Conservation (phyloP, 2,113 vertebrate genomes). For the Lipotes vexillifer region DNA sequence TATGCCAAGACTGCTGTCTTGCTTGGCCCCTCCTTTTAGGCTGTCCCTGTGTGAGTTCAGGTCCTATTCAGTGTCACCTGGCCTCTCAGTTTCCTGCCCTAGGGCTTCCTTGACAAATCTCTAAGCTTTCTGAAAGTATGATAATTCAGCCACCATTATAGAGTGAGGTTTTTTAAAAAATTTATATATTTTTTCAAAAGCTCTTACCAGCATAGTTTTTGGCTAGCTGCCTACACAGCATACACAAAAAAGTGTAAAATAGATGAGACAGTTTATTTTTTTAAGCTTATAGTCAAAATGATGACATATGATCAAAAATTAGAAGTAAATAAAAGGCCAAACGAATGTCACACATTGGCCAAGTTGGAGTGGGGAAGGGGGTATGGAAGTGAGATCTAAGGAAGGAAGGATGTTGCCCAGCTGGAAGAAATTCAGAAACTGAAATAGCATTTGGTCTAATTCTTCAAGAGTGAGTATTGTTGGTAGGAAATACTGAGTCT, state of each 20-base stretch:
- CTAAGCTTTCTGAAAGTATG: not conserved
- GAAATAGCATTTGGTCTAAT: not conserved
- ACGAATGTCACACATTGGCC: not conserved
- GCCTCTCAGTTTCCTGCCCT: not conserved
- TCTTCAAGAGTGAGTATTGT: not conserved
- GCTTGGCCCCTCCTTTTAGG: not conserved
- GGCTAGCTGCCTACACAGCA: not conserved
- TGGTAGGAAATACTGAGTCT: not conserved
- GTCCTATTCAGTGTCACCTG: not conserved
- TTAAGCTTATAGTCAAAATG: not conserved
- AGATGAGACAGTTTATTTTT: not conserved
- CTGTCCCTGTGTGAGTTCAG: not conserved
- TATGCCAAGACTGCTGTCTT: not conserved
- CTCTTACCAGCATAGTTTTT: not conserved
- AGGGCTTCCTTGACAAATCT: not conserved
- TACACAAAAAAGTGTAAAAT: not conserved
- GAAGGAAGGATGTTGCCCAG: not conserved
- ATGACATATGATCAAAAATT: not conserved
- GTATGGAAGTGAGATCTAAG: not conserved
- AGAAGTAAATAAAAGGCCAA: not conserved
- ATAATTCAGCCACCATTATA: not conserved
- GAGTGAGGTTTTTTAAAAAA: not conserved
- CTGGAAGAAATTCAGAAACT: not conserved
- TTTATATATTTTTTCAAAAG: too few species aligned
- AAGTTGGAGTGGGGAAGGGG: not conserved